These are phyloP conservation scores for Pocillopora grandis DNA, from an alignment of 92 coral and sea anemone species.

Conservation along the genomic window DNA sequence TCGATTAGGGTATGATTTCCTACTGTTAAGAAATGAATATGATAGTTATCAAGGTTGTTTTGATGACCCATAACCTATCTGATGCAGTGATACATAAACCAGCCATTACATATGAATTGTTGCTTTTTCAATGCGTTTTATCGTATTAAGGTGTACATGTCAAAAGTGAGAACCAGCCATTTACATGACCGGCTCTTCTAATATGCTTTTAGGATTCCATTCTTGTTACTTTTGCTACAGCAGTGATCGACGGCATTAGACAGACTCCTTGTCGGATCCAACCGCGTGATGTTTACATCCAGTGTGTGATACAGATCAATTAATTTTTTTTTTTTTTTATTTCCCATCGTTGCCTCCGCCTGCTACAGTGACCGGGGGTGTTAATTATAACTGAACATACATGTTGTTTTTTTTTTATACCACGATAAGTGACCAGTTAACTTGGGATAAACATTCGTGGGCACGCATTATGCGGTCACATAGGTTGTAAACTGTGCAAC, in stretches of 20 bases:
- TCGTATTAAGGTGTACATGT: too few species aligned
- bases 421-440: background rate
- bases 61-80: background rate
- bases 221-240: background rate
- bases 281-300: background rate
- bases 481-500: background rate
- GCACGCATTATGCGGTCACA: background rate
- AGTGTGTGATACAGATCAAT: background rate
- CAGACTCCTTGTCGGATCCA: background rate
- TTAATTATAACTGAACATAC: background rate
- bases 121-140: background rate
- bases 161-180: too few species aligned
- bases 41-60: background rate
- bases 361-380: background rate
- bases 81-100: background rate
- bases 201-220: background rate
- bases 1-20: background rate
- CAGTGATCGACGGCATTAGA: background rate
- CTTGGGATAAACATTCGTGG: conserved; percentile 3
- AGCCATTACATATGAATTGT: background rate
- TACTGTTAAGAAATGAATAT: background rate
- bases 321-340: background rate
- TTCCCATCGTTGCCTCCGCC: conserved; percentile 3
- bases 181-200: too few species aligned
- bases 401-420: conserved; percentile 11